phyloP scores from a whole-genome alignment of 2,797 vertebrate genomes.

The Crocidura indochinensis region DNA sequence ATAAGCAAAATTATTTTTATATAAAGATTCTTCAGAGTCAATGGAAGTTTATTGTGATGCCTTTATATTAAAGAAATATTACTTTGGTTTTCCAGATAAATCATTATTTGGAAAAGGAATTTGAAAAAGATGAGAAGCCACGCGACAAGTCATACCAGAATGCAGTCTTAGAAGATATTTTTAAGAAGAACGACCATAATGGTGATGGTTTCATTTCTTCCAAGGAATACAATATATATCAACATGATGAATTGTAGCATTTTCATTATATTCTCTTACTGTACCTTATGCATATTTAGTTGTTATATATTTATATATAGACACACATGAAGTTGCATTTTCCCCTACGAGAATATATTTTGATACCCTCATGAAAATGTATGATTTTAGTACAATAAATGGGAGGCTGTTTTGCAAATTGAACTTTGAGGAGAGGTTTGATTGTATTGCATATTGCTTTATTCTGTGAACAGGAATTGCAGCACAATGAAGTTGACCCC shows the following conservation, averaged over 20 bases:
- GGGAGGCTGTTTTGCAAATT: conserved; percentile 43
- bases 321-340: conserved; percentile 33
- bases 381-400: conserved; percentile 74
- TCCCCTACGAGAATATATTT: conserved; percentile 40
- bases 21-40: conserved; percentile 55
- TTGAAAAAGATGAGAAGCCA: conserved; percentile 92
- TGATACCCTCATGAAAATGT: conserved; percentile 34
- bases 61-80: conserved; percentile 59
- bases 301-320: neutral
- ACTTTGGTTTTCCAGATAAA: conserved; percentile 91
- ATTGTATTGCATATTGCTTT: conserved; percentile 45
- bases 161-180: conserved; percentile 94
- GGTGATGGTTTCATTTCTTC: conserved; percentile 94
- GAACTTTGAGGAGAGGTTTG: conserved; percentile 36
- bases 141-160: conserved; percentile 93
- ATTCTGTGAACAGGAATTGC: conserved; percentile 38
- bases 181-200: conserved; percentile 95
- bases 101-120: conserved; percentile 94
- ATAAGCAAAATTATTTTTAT: conserved; percentile 40
- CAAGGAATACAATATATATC: conserved; percentile 96
- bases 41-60: conserved; percentile 17
- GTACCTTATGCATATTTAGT: conserved; percentile 37
- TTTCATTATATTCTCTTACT: conserved; percentile 63
- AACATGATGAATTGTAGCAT: conserved; percentile 96
- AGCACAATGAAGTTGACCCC: neutral